Evolutionary conservation across 2,797 vertebrate genomes (phyloP).

Genomic region (Oophaga sylvatica): DNA sequence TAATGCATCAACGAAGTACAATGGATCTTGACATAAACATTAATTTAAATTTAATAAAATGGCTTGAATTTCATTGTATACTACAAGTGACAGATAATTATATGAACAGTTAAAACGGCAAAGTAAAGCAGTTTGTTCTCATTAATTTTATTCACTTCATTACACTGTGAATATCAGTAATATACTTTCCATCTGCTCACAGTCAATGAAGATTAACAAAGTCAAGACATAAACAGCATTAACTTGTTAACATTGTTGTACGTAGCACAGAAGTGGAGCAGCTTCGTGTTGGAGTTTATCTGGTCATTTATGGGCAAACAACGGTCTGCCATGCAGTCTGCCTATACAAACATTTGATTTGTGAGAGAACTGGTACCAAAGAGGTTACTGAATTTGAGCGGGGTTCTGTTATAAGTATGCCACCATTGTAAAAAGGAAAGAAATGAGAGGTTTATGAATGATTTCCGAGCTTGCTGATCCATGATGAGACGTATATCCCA

Average conservation of each 20-base stretch:
- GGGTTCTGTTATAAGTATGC: no score
- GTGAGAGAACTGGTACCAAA: no score
- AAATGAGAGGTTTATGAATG: no score
- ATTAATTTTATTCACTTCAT: neutral
- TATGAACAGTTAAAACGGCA: neutral
- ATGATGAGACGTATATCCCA: no score
- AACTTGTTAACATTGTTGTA: neutral
- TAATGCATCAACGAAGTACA: neutral
- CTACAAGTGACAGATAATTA: conserved; percentile 11
- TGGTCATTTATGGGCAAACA: neutral
- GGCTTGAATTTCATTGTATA: neutral
- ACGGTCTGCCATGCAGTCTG: no score
- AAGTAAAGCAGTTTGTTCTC: neutral
- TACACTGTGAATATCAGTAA: conserved; percentile 7
- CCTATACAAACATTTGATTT: no score
- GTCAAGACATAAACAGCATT: neutral
- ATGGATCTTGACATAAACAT: neutral
- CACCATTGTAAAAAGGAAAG: no score
- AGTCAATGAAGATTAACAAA: conserved; percentile 6
- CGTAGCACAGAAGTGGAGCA: neutral
- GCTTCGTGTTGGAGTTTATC: neutral
- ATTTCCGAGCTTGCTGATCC: no score
- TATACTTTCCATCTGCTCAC: neutral
- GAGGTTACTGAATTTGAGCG: no score
- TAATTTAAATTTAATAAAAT: conserved; percentile 1